Percentiles rank a stretch among this genome's conserved stretches.
Evolutionary conservation across 2,888 invertebrate genomes (phyloP).

Genomic region (Hofmannophila pseudospretella): DNA sequence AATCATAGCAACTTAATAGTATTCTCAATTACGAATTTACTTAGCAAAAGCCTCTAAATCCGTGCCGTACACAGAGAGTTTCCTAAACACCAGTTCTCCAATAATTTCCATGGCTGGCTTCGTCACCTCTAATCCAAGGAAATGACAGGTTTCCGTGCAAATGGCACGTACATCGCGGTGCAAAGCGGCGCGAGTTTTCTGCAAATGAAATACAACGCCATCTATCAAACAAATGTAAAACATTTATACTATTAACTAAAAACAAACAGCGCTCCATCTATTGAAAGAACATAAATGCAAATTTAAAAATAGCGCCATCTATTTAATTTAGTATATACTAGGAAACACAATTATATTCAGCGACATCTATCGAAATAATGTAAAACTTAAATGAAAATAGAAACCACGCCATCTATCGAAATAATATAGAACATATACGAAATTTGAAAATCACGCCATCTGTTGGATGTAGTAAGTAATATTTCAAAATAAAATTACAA

Average conservation of each 20-base stretch:
- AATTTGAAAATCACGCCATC: not conserved
- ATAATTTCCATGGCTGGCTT: constrained; percentile 77
- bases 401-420: no score
- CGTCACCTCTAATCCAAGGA: constrained; percentile 69
- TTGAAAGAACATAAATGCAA: no score
- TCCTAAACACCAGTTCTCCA: constrained; percentile 78
- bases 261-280: not conserved
- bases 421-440: no score
- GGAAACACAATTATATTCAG: not conserved
- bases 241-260: no score
- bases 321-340: constrained; percentile 5
- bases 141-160: constrained; percentile 72
- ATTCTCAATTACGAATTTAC: constrained; percentile 43
- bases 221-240: no score
- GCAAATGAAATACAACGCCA: constrained; percentile 28
- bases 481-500: no score
- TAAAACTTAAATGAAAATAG: no score
- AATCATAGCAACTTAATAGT: no score
- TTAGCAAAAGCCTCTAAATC: constrained; percentile 83
- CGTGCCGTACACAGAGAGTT: constrained; percentile 68
- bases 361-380: not conserved
- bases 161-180: constrained; percentile 75
- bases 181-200: constrained; percentile 78
- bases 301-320: constrained; percentile 29
- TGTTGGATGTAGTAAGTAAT: not conserved